Evolutionary conservation across 2,113 vertebrate genomes (phyloP).

Genomic region (Gavialis gangeticus): DNA sequence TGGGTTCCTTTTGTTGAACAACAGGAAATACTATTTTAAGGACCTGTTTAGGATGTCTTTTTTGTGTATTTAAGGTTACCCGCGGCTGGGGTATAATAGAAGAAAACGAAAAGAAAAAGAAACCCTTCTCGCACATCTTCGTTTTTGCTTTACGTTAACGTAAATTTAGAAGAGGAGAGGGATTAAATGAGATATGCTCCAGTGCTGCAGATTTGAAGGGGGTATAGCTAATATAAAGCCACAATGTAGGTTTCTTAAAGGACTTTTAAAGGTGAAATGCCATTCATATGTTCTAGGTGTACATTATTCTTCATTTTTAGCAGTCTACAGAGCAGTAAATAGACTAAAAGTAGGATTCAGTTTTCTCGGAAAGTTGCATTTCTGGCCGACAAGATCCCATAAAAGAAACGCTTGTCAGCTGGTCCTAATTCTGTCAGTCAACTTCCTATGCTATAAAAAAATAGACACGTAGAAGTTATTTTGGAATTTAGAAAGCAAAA

Average conservation of each 20-base stretch:
- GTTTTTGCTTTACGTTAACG: too few relatives aligned
- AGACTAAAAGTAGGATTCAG: not conserved
- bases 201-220: slow-evolving; percentile 12
- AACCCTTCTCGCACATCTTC: not conserved
- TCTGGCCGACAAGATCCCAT: not conserved
- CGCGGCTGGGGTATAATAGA: not conserved
- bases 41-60: not conserved
- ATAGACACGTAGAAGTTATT: not conserved
- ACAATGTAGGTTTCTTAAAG: not conserved
- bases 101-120: not conserved
- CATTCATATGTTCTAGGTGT: not conserved
- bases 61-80: not conserved
- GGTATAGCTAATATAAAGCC: not conserved
- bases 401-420: not conserved
- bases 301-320: not conserved
- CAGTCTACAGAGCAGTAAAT: not conserved
- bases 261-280: not conserved
- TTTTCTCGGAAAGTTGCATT: not conserved
- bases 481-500: not conserved
- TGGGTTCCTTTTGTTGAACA: not conserved
- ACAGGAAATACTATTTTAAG: slow-evolving; percentile 10
- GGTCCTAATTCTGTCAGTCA: not conserved
- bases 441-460: not conserved
- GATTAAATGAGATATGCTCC: not conserved
- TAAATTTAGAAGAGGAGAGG: too few relatives aligned